Base-by-base conservation (phyloP, 1,140 invertebrate species). In the Pantala flavescens region DNA sequence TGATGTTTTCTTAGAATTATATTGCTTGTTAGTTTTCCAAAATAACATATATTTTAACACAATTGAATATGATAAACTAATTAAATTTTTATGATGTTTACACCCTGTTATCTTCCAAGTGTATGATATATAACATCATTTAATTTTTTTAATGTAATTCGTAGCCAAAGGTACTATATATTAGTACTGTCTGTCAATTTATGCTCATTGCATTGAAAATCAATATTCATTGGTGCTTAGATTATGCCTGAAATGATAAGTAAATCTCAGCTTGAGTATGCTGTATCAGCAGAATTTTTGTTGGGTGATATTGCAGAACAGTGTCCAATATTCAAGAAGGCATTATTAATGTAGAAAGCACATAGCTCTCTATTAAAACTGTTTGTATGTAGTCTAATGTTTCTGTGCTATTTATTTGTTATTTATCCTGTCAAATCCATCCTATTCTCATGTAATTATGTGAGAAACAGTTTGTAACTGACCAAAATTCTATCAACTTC, bases 121-220 rank as follows among this genome's bases (percentile, higher is more conserved):
- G n/a, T 19, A 63, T 63, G 49, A 63, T 63, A 63, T 19, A 63
- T 16, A 63, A 1, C n/a, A 63, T 63, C 49, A 63, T 16, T 63
- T 63, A 63, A 19, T 63, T 63, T 63, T 63, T 63, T 7, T 7
- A 63, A 63, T 63, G n/a, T 63, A 63, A 19, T 63, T 19, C 3
- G 3, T 63, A 63, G 49, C 12, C 49, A 63, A 63, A 36, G 12
- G 49, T 63, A 63, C 49, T 63, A 21, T 7, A 21, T 63, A 63
- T 63, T 16, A 63, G 49, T 63, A 63, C 49, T 63, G n/a, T 63
- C 3, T 63, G 49, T 63, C 49, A 63, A 63, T 63, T 63, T 63
- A 63, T 63, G 49, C 49, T 63, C 49, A 63, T 63, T 63, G 49
- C 49, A 63, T 63, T 63, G 49, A 63, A 63, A 63, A 63, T 63